Percentiles rank a stretch among this genome's conserved stretches.
Conservation (phyloP, 1,140 invertebrate species). For the Copidosoma floridanum region DNA sequence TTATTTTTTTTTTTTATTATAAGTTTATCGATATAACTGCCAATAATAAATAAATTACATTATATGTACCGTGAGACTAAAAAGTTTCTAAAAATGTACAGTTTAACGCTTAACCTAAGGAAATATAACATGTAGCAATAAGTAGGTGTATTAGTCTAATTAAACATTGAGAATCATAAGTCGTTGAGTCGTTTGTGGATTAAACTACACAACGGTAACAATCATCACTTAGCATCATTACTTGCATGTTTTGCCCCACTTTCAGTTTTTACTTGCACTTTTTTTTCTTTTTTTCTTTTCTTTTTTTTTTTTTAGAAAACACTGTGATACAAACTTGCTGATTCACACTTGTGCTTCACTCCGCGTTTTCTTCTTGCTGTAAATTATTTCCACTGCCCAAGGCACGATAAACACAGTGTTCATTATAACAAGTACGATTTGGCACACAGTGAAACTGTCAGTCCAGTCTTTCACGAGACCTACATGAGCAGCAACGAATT, state of each 20-base stretch:
- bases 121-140: slow-evolving; percentile 9
- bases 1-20: no score
- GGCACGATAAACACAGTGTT: slow-evolving; percentile 47
- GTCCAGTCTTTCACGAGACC: slow-evolving; percentile 53
- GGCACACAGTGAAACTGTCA: slow-evolving; percentile 45
- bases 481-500: slow-evolving; percentile 36
- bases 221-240: slow-evolving; percentile 1
- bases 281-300: background rate
- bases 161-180: slow-evolving; percentile 12
- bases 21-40: no score
- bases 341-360: slow-evolving; percentile 18
- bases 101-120: slow-evolving; percentile 13
- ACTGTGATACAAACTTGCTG: no score
- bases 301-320: no score
- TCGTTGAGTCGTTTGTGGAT: background rate
- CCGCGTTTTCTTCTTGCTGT: slow-evolving; percentile 12
- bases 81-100: slow-evolving; percentile 1
- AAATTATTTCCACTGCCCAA: slow-evolving; percentile 46
- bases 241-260: background rate
- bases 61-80: no score
- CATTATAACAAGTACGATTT: slow-evolving; percentile 43
- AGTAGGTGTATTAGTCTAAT: slow-evolving; percentile 12
- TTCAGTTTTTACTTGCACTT: background rate
- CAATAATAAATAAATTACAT: slow-evolving; percentile 7
- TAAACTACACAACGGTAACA: background rate